Base-by-base conservation (phyloP, 2,888 invertebrate genomes). In the Amiota minor region DNA sequence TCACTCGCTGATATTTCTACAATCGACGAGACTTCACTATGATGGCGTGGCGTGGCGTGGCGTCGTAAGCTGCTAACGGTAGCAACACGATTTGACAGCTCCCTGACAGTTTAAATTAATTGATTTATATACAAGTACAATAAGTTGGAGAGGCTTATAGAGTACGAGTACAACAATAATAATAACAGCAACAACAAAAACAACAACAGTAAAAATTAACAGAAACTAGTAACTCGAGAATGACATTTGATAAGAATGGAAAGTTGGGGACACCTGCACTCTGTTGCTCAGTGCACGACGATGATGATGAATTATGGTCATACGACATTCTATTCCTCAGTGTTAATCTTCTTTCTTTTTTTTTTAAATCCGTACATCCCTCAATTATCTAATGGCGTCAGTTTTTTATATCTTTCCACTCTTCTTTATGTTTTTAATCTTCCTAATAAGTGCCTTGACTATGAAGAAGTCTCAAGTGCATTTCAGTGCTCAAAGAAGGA, bases 51-150 rank as follows among this genome's bases (percentile, higher is more conserved):
- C 64, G 56, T 65, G 18, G 47, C 45, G 35, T 59, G 72, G 59
- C 67, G 65, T 53, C 56, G 35, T 16, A 56, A 9, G 55, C 64
- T 64, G 70, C 79, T 85, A 78, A 82, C 87, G 82, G 86, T 87
- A 86, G 86, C 87, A 82, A 80, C 85, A 81, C 79, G 81, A 84
- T 87, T 86, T 87, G 87, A 87, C 87, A 87, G 87, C 81, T 81
- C 82, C 79, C 83, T 85, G 86, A 87, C 87, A 87, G 86, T 86
- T 83, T 78, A 85, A 87, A 87, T 87, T 86, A 87, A 87, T 87
- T 87, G 87, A 87, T 87, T 87, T 87, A 87, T 81, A 77, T 79
- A 76, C 80, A 76, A 75, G 74, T 9, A 14, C 53, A 55, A 55
- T 78, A 71, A 72, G 49, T 62, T 53, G 59, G 65, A 72, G 71